Base-by-base conservation (phyloP, 2,888 invertebrate species). In the Galeopsomyia nigrocyanea region DNA sequence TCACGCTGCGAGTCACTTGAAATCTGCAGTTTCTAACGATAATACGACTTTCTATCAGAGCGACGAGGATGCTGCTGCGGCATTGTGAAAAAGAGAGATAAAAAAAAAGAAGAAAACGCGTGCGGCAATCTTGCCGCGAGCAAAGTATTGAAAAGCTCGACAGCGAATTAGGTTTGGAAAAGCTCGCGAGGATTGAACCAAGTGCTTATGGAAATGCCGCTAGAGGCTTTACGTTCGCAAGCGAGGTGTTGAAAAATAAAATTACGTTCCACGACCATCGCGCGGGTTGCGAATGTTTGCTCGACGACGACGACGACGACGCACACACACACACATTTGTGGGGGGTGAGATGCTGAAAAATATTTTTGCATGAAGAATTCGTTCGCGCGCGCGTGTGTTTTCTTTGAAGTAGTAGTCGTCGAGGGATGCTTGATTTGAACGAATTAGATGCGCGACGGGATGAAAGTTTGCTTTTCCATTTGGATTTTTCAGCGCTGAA, bases 151-250 rank as follows among this genome's bases (percentile, higher is more conserved):
- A 68, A 56, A 62, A 14, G 21, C 21, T 58, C 49, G 49, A 58
- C 31, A 53, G 47, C 55, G 49, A 13, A 26, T 21, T 50, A 39
- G n/a, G 46, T 26, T 53, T 58, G n/a, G 62, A 62, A 63, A 21
- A 51, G 19, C 51, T 19, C 17, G 53, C 39, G 39, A 39, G 39
- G 39, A 39, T 7, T 53, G 53, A 53, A 13, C 53, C 53, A 19
- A 21, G 53, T 26, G 55, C 49, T 68, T 61, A 65, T 71, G 71
- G 65, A 71, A 71, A 71, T 65, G 55, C 60, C 31, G 60, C 26
- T 46, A 53, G 69, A 69, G 61, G 63, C 49, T 65, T 65, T 19
- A 26, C 22, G 21, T 17, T 53, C 53, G 19, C 17, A 9, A 3
- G 17, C 3, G 31, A 17, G 19, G 26, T 13, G 71, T 39, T 65